A percentile compares a stretch with the other conserved stretches of the same genome.
These are phyloP conservation scores for Clepsis dumicolana DNA, from an alignment of 2,888 invertebrate genomes.

Conservation along the genomic window DNA sequence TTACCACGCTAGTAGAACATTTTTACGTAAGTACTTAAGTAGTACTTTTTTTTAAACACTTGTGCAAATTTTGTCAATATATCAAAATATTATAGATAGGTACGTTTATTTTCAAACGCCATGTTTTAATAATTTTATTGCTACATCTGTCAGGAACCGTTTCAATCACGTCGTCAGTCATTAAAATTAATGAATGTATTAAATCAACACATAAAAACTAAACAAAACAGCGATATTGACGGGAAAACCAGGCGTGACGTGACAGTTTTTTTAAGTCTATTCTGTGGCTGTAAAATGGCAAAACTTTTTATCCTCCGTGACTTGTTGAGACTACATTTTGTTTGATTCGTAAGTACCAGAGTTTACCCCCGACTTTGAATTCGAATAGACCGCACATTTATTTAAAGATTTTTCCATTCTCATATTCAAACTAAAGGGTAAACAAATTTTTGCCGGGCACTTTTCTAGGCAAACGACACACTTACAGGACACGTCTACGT, in stretches of 20 bases:
- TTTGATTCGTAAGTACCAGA: too few species aligned
- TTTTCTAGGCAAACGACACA: too few species aligned
- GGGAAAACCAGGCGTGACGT: conserved; percentile 28
- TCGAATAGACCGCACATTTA: too few species aligned
- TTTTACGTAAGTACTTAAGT: too few species aligned
- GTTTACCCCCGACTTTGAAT: too few species aligned
- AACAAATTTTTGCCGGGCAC: too few species aligned
- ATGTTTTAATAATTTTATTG: conserved; percentile 19
- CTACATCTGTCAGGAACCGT: conserved; percentile 27
- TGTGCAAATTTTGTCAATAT: not conserved
- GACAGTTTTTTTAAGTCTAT: not conserved
- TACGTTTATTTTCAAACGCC: not conserved
- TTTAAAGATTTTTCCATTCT: too few species aligned
- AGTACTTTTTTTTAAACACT: not conserved
- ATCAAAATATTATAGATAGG: not conserved
- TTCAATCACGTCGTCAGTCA: conserved; percentile 36
- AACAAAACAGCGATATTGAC: conserved; percentile 19
- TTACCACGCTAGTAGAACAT: too few species aligned
- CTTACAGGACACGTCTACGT: too few species aligned
- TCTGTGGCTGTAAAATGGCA: not conserved
- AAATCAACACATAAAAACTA: conserved; percentile 34
- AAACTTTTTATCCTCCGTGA: too few species aligned
- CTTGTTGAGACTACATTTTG: too few species aligned
- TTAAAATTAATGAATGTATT: conserved; percentile 37
- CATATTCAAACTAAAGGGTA: too few species aligned